Conservation (phyloP, 2,888 invertebrate species). For the Limulus polyphemus region DNA sequence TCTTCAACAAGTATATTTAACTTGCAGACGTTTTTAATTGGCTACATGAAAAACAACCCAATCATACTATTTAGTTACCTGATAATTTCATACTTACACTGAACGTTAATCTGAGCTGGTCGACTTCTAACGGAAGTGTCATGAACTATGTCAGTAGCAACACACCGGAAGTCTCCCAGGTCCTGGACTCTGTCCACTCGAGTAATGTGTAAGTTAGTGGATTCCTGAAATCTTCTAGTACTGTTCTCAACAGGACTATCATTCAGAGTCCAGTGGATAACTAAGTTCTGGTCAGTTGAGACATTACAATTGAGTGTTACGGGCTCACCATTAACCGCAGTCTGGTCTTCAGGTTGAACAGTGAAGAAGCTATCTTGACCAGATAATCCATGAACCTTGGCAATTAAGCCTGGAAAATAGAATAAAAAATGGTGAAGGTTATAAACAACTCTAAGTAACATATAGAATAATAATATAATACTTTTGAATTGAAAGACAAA, state of each 20-base stretch:
- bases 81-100: constrained; percentile 33
- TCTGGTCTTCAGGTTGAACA: constrained; percentile 33
- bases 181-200: constrained; percentile 46
- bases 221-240: constrained; percentile 38
- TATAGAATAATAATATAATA: too few species aligned
- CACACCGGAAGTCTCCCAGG: constrained; percentile 47
- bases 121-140: constrained; percentile 30
- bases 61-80: too few species aligned
- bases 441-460: too few species aligned
- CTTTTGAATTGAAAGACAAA: too few species aligned
- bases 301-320: constrained; percentile 33
- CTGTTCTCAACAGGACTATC: constrained; percentile 36
- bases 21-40: too few species aligned
- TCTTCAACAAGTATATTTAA: too few species aligned
- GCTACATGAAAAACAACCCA: too few species aligned
- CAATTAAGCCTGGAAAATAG: too few species aligned
- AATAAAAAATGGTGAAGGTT: too few species aligned
- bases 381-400: too few species aligned
- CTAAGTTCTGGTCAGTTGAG: constrained; percentile 29
- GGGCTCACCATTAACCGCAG: constrained; percentile 31
- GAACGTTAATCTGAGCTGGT: constrained; percentile 31
- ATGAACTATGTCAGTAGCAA: constrained; percentile 41
- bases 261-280: constrained; percentile 39
- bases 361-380: constrained; percentile 29
- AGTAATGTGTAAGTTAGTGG: constrained; percentile 45